phyloP scores from a whole-genome alignment of 64 coral and sea anemone genomes.

The Actinia tenebrosa region DNA sequence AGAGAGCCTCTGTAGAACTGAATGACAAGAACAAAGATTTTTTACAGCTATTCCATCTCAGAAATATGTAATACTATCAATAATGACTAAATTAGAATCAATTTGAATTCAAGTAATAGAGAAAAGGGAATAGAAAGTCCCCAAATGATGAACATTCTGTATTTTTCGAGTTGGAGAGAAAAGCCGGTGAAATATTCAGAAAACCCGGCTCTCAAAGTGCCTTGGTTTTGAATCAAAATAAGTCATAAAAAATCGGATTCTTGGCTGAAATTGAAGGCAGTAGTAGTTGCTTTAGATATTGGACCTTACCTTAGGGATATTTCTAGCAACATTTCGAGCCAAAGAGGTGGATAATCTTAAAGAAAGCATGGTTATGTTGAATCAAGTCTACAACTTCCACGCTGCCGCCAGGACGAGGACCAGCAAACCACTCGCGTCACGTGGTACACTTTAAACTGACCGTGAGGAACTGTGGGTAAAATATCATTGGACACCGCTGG shows the following conservation, averaged over 20 bases:
- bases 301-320: constrained; percentile 60
- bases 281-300: neutral
- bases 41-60: neutral
- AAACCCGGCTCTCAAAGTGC: constrained; percentile 18
- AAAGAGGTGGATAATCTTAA: constrained; percentile 65
- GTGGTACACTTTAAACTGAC: neutral
- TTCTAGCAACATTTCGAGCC: constrained; percentile 68
- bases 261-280: neutral
- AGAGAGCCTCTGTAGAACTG: constrained; percentile 84
- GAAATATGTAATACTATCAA: neutral
- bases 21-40: neutral
- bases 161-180: neutral
- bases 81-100: neutral
- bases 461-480: neutral
- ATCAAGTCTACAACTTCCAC: constrained; percentile 49
- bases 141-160: neutral
- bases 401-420: constrained; percentile 50
- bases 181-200: constrained; percentile 26
- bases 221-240: neutral
- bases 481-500: neutral
- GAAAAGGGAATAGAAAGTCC: neutral
- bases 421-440: neutral
- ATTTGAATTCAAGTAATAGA: neutral
- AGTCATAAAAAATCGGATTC: neutral
- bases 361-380: constrained; percentile 76